phyloP scores from a whole-genome alignment of 2,113 vertebrate species.

The Tyrannus savana region DNA sequence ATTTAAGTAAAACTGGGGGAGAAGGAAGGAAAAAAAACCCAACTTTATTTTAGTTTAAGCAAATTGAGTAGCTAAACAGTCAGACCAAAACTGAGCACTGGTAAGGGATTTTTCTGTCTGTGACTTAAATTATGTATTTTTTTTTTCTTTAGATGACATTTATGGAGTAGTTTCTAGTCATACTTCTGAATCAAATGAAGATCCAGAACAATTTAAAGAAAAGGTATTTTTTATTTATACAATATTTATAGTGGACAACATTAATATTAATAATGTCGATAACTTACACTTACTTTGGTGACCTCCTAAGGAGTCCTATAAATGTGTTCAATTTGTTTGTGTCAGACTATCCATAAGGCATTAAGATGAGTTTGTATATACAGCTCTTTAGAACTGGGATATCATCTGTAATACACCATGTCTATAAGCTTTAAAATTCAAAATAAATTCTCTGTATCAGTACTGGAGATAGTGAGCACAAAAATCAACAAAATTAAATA shows the following conservation, averaged over 20 bases:
- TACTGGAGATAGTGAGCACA: not conserved
- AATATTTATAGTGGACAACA: not conserved
- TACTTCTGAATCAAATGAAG: conserved; percentile 59
- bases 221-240: conserved; percentile 67
- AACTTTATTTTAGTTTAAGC: not conserved
- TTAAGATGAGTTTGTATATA: not conserved
- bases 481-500: not conserved
- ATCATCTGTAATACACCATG: not conserved
- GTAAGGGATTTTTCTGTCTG: not conserved
- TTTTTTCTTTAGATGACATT: conserved; percentile 35
- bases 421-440: not conserved
- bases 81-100: not conserved
- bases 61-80: not conserved
- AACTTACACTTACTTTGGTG: not conserved
- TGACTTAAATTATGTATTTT: not conserved
- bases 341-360: not conserved
- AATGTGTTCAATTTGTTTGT: not conserved
- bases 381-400: not conserved
- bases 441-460: not conserved
- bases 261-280: not conserved
- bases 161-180: conserved; percentile 30
- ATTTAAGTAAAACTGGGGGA: not conserved
- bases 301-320: not conserved
- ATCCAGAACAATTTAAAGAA: conserved; percentile 64
- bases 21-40: fast-evolving